Evolutionary conservation across 2,888 invertebrate genomes (phyloP), one percentile per base, ranked within the genome.

Genomic region (Phanerotoma sp.): DNA sequence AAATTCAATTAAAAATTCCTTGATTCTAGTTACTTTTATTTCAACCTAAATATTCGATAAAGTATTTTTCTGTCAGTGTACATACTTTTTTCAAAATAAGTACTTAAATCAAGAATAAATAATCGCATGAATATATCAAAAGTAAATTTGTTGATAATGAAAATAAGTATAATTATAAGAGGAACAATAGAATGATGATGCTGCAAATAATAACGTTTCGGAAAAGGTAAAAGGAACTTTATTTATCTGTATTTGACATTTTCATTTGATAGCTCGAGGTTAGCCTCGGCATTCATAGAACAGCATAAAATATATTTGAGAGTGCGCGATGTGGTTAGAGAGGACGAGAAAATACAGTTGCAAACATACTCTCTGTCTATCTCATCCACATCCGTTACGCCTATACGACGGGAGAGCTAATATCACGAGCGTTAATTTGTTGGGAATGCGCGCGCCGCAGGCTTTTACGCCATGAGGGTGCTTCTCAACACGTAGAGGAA

Each of bases 371-470:
- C 46, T 11, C n/a, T 21, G 49, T 21, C 44, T 38, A 38, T 38
- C 42, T 32, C 32, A 37, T 6, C 10, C 35, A 37, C 11, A 44
- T 16, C 25, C 18, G 30, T 4, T 25, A 16, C 10, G 47, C 22
- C 47, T 33, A 47, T n/a, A n/a, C n/a, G n/a, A n/a, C 47, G 35
- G 21, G 32, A 50, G 41, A 20, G 50, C 42, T 50, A 50, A 50
- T 50, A 50, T 50, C 21, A 40, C 50, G 30, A 25, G 41, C 41
- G 42, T 50, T 50, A 50, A 50, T 50, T 50, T 50, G 50, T 16
- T 25, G 37, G 33, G 40, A 13, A 30, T 50, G 50, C 40, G 45
- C 40, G 41, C 50, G 42, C 50, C 41, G 38, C 40, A 50, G 50
- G 40, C 41, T 38, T 38, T 38, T 38, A 38, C 38, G 18, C 38